Conservation (phyloP, 2,888 invertebrate genomes). For the Pseudoips prasinana region DNA sequence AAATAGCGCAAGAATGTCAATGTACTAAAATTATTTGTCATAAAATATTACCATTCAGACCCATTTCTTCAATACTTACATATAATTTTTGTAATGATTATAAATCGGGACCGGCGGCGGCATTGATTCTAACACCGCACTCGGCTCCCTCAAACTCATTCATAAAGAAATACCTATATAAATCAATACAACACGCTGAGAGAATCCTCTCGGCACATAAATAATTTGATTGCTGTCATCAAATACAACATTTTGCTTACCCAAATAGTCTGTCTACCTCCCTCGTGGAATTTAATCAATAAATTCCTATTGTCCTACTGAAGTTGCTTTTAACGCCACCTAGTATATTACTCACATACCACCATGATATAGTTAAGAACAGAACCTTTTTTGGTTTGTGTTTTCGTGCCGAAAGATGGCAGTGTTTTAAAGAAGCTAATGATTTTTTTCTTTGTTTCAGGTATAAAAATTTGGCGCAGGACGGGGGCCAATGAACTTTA, state of each 20-base stretch:
- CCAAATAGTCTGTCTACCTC: constrained; percentile 17
- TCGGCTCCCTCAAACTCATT: no score
- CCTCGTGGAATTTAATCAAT: constrained; percentile 25
- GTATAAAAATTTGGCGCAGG: constrained; percentile 10
- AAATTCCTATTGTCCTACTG: constrained; percentile 13
- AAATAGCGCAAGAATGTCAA: no score
- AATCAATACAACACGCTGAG: constrained; percentile 4
- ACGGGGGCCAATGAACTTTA: background rate
- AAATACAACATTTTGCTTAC: constrained; percentile 26
- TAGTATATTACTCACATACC: constrained; percentile 18
- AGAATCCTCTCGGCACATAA: constrained; percentile 18
- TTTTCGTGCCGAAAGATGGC: constrained; percentile 24
- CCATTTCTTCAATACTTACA: no score
- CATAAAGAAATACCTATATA: no score
- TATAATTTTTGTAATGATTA: no score
- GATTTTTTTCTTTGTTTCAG: constrained; percentile 27
- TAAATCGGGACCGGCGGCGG: no score
- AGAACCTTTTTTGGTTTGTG: constrained; percentile 10
- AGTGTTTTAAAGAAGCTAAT: constrained; percentile 16
- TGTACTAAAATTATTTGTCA: no score
- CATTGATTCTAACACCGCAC: no score
- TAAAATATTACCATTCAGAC: no score
- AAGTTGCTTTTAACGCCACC: constrained; percentile 26
- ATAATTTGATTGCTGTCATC: constrained; percentile 28
- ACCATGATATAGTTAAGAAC: background rate